Evolutionary conservation across 1,140 invertebrate species (phyloP).

Genomic region (Drosophila micromelanica): DNA sequence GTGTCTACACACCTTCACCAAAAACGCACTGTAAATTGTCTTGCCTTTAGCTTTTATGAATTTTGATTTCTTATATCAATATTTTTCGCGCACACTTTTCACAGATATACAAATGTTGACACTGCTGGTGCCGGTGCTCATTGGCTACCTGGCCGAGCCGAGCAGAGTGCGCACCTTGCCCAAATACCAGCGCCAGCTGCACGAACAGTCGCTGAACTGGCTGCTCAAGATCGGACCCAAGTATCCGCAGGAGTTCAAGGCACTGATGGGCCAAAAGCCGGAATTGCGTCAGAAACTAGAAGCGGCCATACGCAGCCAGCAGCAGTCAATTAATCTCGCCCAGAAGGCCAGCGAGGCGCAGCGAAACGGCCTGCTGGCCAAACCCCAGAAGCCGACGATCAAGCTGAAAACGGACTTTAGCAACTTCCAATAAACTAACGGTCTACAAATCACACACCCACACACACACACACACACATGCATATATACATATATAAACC

Average conservation of each 20-base stretch:
- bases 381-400: constrained; percentile 91
- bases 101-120: constrained; percentile 95
- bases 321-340: constrained; percentile 86
- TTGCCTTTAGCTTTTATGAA: not conserved
- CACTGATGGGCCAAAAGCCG: constrained; percentile 92
- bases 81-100: constrained; percentile 34
- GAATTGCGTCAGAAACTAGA: constrained; percentile 93
- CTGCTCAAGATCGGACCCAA: constrained; percentile 96
- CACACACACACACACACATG: constrained; percentile 1
- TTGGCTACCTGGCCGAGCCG: constrained; percentile 92
- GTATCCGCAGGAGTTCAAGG: constrained; percentile 96
- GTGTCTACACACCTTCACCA: not conserved
- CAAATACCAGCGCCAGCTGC: constrained; percentile 89
- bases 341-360: constrained; percentile 84
- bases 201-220: constrained; percentile 94
- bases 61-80: not conserved
- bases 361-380: constrained; percentile 83
- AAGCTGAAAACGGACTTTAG: constrained; percentile 98
- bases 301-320: constrained; percentile 91
- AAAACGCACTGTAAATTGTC: constrained; percentile 9
- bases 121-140: constrained; percentile 94
- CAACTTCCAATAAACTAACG: constrained; percentile 88
- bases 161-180: constrained; percentile 87
- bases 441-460: constrained; percentile 1
- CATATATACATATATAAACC: constrained; percentile 25